These are phyloP conservation scores for Phyllopteryx taeniolatus DNA, from an alignment of 2,113 vertebrate genomes.

Conservation along the genomic window DNA sequence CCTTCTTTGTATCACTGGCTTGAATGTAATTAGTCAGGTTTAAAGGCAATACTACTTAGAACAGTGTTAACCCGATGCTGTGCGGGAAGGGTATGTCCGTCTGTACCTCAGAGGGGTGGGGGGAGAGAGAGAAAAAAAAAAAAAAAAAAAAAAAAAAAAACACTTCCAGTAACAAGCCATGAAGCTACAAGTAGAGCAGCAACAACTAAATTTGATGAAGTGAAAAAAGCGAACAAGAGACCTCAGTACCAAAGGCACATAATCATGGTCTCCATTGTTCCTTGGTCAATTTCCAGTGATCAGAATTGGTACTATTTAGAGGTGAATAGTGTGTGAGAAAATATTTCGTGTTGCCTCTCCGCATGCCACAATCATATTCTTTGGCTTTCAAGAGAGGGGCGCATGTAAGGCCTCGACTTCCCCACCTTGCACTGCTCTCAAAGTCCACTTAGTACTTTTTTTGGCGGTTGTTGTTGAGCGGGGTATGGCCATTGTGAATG, in stretches of 20 bases:
- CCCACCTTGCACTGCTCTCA: slow-evolving; percentile 5
- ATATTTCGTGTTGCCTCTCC: slow-evolving; percentile 15
- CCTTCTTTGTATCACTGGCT: slow-evolving; percentile 8
- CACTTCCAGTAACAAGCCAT: slow-evolving; percentile 28
- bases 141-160: slow-evolving; percentile 12
- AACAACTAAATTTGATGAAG: slow-evolving; percentile 20
- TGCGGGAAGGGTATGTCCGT: background rate
- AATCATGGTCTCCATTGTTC: background rate
- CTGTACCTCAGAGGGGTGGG: slow-evolving; percentile 8
- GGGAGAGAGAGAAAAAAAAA: background rate
- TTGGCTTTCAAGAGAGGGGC: slow-evolving; percentile 36
- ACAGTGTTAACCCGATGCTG: slow-evolving; percentile 24
- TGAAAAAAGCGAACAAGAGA: background rate
- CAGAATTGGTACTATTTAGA: background rate
- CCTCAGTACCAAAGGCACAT: background rate
- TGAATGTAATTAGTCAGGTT: slow-evolving; percentile 27
- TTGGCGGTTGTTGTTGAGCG: slow-evolving; percentile 81
- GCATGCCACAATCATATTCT: slow-evolving; percentile 15
- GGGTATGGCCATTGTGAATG: slow-evolving; percentile 79
- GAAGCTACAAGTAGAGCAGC: slow-evolving; percentile 31
- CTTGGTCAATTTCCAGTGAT: background rate
- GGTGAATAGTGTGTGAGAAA: slow-evolving; percentile 6
- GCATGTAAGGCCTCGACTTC: background rate
- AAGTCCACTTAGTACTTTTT: slow-evolving; percentile 71
- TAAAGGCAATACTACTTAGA: slow-evolving; percentile 19